phyloP scores from a whole-genome alignment of 2,888 invertebrate genomes.

The Branchellion lobata region DNA sequence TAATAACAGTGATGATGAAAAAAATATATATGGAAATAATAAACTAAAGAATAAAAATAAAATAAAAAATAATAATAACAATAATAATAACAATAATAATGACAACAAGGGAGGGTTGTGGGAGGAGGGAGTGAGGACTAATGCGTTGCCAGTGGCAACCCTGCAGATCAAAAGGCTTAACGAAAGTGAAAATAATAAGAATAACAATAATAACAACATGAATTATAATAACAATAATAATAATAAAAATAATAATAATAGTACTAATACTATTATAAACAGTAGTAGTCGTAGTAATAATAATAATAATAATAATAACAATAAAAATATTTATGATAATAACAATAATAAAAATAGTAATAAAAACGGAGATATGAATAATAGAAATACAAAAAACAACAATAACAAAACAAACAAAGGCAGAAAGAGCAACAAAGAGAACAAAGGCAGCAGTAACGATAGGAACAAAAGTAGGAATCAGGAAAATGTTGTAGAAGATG shows the following conservation, averaged over 20 bases:
- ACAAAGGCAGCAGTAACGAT: no score
- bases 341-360: not conserved
- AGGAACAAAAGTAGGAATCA: no score
- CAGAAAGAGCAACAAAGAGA: not conserved
- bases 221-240: not conserved
- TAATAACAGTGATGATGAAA: not conserved
- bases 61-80: no score
- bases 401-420: not conserved
- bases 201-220: not conserved
- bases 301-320: not conserved
- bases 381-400: not conserved
- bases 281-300: not conserved
- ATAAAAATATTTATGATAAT: not conserved
- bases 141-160: not conserved
- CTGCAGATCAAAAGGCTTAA: not conserved
- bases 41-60: not conserved
- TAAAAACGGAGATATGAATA: not conserved
- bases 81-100: no score
- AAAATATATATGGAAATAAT: not conserved
- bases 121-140: no score
- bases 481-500: no score
- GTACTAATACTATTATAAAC: no score
- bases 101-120: no score
- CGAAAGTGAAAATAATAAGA: not conserved
- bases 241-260: not conserved